These are phyloP conservation scores for Laterallus jamaicensis DNA, from an alignment of 2,113 vertebrate species.

Conservation along the genomic window DNA sequence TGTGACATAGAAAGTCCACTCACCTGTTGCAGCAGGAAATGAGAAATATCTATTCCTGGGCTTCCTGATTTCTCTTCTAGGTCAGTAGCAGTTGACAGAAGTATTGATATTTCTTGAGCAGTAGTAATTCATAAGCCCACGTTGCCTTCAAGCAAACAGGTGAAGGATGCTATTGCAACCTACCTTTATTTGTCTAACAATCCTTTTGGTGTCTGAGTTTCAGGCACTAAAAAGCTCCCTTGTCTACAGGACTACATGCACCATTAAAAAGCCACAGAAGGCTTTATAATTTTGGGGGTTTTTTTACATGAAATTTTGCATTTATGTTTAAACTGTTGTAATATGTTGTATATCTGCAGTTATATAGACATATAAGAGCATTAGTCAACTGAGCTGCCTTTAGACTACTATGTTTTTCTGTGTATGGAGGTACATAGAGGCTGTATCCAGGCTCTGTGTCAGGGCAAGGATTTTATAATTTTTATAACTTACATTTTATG, in stretches of 20 bases:
- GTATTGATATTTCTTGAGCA: not conserved
- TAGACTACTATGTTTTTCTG: not conserved
- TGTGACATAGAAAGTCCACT: not conserved
- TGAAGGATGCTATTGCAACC: not conserved
- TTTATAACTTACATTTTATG: too few relatives aligned
- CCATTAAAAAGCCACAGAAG: not conserved
- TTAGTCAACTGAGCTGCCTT: not conserved
- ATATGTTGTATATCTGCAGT: too few relatives aligned
- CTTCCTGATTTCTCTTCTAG: not conserved
- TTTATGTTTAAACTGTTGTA: not conserved
- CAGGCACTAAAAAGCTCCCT: not conserved
- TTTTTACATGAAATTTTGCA: not conserved
- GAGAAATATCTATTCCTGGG: not conserved
- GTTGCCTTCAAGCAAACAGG: not conserved
- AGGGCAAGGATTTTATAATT: not conserved
- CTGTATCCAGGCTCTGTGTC: not conserved
- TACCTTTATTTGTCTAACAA: not conserved
- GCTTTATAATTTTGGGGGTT: not conserved
- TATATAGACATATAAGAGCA: too few relatives aligned
- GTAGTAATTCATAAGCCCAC: not conserved
- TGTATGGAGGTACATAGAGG: not conserved
- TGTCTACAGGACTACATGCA: not conserved
- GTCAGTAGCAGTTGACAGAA: not conserved
- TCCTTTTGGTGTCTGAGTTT: not conserved
- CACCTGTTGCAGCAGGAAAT: not conserved